Base-by-base conservation (phyloP, 2,797 vertebrate genomes). In the Ambastaia sidthimunki region DNA sequence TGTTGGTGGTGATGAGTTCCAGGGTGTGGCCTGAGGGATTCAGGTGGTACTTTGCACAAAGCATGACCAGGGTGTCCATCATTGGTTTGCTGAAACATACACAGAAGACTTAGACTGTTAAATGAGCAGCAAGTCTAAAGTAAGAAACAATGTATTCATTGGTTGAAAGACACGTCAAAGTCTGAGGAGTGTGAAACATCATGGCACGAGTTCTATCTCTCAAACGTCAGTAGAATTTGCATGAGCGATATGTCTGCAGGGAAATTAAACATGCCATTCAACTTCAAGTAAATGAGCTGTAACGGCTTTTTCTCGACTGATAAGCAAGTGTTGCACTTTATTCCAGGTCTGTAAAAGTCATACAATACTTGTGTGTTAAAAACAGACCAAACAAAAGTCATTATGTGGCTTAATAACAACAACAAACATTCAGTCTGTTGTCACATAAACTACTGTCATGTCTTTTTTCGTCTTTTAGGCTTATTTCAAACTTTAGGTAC, bases 1-100 rank as follows among this genome's bases (percentile, higher is more conserved):
- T 95, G 85, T 96, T 96, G 85, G 93, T 84, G 63, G 97, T 96
- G 77, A 97, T 84, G 74, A 98, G 90, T 70, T 99, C 97, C 82
- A 98, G 94, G 12, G 95, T 96, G 87, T 99, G 93, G 87, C 95
- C 90, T 3, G 98, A 97, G 0, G 98, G 98, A 88, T 97, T 99
- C 90, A 99, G 93, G 89, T 94, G 98, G 90, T 99, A 97, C 71
- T 96, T 93, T 34, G 95, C 97, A 87, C 98, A 99, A 59, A 99
- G 95, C 70, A 93, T 96, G 82, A 99, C 94, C 71, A 99, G 82
- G 44, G 99, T 91, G 89, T 99, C 98, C 96, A 99, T 98, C 88
- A 97, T 91, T 25, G 98, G 96, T 89, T 97, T 97, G 90, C 98
- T 99, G 90, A 41, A 66, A 66, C 25, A 73, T 12, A 71, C 3